Evolutionary conservation across 2,888 invertebrate species (phyloP).

Genomic region (Cephus rjabovi): DNA sequence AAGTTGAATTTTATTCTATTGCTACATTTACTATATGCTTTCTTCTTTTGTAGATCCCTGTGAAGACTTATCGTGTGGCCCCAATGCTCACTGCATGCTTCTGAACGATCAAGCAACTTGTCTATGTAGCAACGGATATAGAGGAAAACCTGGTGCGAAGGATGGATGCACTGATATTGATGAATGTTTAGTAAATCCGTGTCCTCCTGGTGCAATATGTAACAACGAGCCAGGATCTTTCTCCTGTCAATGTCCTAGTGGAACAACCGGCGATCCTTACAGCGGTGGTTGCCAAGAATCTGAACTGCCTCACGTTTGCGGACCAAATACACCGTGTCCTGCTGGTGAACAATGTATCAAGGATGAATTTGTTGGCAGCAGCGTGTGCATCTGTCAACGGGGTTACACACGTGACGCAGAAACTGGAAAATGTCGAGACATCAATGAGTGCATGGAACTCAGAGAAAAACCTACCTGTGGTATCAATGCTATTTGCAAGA

Average conservation of each 20-base stretch:
- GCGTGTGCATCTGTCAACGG: conserved; percentile 90
- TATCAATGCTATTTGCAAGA: conserved; percentile 89
- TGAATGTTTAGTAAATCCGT: conserved; percentile 86
- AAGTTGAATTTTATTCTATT: background rate
- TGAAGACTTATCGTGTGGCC: conserved; percentile 85
- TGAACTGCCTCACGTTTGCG: conserved; percentile 77
- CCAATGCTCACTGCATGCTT: conserved; percentile 90
- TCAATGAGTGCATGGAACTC: conserved; percentile 85
- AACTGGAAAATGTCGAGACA: conserved; percentile 83
- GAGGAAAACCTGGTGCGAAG: conserved; percentile 74
- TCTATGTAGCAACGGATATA: conserved; percentile 84
- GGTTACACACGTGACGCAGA: conserved; percentile 84
- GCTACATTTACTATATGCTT: conserved; percentile 3
- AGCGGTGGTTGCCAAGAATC: conserved; percentile 80
- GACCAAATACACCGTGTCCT: conserved; percentile 82
- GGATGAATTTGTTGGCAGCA: conserved; percentile 78
- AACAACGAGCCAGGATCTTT: conserved; percentile 89
- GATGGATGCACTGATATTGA: conserved; percentile 89
- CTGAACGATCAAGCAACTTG: conserved; percentile 87
- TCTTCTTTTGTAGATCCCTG: conserved; percentile 81
- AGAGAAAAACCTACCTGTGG: conserved; percentile 86
- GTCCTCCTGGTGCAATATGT: conserved; percentile 87
- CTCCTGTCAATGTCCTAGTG: conserved; percentile 89
- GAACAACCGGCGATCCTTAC: conserved; percentile 84
- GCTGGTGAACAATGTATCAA: conserved; percentile 87